These are phyloP conservation scores for Channallabes apus DNA, from an alignment of 2,797 vertebrate genomes.

Conservation along the genomic window DNA sequence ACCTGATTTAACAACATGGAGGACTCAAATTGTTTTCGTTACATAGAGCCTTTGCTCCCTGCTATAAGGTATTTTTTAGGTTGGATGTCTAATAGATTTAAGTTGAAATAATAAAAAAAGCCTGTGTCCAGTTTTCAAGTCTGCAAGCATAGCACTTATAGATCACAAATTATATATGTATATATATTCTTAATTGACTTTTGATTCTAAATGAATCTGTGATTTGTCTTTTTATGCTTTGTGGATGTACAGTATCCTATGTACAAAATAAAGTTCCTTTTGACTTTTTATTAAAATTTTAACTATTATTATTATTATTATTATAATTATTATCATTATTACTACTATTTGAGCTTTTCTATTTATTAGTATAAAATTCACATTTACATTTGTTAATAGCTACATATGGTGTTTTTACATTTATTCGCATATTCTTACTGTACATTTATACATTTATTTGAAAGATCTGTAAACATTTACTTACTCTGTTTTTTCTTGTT, in stretches of 20 bases:
- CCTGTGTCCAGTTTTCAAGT: not conserved
- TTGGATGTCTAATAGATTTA: conserved; percentile 5
- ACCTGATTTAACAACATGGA: conserved; percentile 22
- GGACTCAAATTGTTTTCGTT: not conserved
- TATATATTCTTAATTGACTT: not conserved
- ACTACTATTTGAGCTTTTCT: not conserved
- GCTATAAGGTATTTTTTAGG: conserved; percentile 3
- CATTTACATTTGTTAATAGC: not conserved
- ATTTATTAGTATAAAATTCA: not conserved
- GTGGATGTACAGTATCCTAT: not conserved
- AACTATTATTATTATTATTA: too few relatives aligned
- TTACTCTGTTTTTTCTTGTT: not conserved
- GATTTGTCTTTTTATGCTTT: not conserved
- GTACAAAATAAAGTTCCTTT: not conserved
- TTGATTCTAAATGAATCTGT: not conserved
- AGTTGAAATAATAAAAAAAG: not conserved
- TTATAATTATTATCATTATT: too few relatives aligned
- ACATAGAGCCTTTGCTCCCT: not conserved
- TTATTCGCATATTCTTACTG: not conserved
- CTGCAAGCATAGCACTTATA: not conserved
- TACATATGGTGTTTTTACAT: not conserved
- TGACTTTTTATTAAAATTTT: not conserved
- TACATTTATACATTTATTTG: not conserved
- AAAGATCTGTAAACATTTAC: not conserved
- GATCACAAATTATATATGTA: not conserved